Conservation (phyloP, 2,888 invertebrate species). For the Drosophila testacea region DNA sequence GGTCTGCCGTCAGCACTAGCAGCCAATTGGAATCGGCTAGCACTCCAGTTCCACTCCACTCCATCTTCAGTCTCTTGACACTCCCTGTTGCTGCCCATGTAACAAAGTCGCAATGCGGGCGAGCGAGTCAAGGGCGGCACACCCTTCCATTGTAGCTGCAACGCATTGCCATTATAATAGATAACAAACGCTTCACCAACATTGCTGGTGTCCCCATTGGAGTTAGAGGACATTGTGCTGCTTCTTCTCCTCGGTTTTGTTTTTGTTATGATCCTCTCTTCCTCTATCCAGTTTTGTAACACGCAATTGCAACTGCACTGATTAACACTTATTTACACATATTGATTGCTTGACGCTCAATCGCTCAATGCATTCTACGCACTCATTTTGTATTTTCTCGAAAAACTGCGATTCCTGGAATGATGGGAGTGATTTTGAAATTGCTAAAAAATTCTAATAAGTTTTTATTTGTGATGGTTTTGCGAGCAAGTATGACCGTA, state of each 20-base stretch:
- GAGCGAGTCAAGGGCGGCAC: constrained; percentile 64
- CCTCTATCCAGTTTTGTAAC: constrained; percentile 63
- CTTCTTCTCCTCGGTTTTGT: constrained; percentile 29
- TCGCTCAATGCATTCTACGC: constrained; percentile 17
- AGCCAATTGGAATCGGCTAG: constrained; percentile 33
- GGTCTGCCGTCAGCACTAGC: constrained; percentile 70
- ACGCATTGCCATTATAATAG: constrained; percentile 55
- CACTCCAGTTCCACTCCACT: neutral
- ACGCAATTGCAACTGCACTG: constrained; percentile 63
- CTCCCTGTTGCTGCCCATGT: constrained; percentile 14
- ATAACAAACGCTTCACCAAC: constrained; percentile 63
- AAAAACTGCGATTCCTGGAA: constrained; percentile 4
- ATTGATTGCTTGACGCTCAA: constrained; percentile 22
- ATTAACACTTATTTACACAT: constrained; percentile 51
- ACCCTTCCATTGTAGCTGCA: constrained; percentile 70
- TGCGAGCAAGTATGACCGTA: constrained; percentile 51
- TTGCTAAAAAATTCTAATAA: constrained; percentile 41
- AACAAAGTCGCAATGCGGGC: constrained; percentile 71
- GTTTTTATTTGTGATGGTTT: constrained; percentile 71
- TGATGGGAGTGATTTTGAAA: constrained; percentile 5
- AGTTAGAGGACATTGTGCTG: constrained; percentile 12
- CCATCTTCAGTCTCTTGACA: neutral
- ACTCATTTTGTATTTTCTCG: constrained; percentile 32
- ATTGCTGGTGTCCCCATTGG: neutral
- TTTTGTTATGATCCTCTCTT: constrained; percentile 46